Percentiles rank a stretch among this genome's conserved stretches.
phyloP scores from a whole-genome alignment of 2,113 vertebrate species.

The Rhinogobius similis region DNA sequence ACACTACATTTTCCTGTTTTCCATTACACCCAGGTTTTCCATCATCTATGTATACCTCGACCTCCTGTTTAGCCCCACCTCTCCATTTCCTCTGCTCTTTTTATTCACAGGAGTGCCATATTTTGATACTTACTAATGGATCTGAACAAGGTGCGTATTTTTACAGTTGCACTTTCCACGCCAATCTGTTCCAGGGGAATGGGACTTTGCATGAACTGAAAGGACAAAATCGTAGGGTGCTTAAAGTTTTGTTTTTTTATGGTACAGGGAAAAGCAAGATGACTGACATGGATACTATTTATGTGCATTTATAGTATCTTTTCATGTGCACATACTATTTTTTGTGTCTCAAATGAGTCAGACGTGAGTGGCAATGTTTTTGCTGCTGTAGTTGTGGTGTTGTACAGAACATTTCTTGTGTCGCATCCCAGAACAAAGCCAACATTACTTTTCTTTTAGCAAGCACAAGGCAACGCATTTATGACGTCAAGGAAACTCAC shows the following conservation, averaged over 20 bases:
- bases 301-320: conserved; percentile 33
- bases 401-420: conserved; percentile 38
- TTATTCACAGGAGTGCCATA: conserved; percentile 39
- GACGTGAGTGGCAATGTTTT: conserved; percentile 21
- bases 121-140: conserved; percentile 65
- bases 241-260: conserved; percentile 29
- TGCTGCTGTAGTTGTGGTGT: conserved; percentile 9
- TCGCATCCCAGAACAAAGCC: conserved; percentile 35
- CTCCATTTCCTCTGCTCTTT: not conserved
- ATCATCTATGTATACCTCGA: conserved; percentile 9
- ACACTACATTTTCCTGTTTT: not conserved
- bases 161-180: conserved; percentile 17
- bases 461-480: conserved; percentile 1
- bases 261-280: conserved; percentile 29
- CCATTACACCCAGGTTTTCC: not conserved
- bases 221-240: conserved; percentile 30
- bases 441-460: conserved; percentile 19
- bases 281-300: conserved; percentile 19
- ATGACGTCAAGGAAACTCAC: conserved; percentile 51
- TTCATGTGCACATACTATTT: conserved; percentile 32
- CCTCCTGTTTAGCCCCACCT: not conserved
- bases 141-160: conserved; percentile 53
- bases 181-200: conserved; percentile 14
- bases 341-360: conserved; percentile 53
- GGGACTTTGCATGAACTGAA: conserved; percentile 24